Evolutionary conservation across 2,113 vertebrate genomes (phyloP).

Genomic region (Danionella cerebrum): DNA sequence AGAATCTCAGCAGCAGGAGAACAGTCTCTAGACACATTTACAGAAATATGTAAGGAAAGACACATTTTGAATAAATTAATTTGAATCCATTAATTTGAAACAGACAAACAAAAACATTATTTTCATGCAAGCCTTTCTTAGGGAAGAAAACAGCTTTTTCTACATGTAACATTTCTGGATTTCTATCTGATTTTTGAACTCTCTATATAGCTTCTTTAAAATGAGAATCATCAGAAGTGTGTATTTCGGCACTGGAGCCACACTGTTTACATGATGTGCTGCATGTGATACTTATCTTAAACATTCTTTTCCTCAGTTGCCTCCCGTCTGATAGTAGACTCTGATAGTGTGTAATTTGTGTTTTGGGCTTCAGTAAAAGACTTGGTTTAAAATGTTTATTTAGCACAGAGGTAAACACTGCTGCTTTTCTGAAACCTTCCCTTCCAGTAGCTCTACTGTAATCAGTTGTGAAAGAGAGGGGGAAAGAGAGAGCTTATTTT

Average conservation of each 20-base stretch:
- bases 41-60: no score
- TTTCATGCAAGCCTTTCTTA: no score
- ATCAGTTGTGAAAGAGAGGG: background rate
- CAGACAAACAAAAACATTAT: no score
- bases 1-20: no score
- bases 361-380: background rate
- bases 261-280: background rate
- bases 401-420: background rate
- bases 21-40: no score
- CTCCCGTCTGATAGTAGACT: background rate
- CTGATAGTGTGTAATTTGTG: background rate
- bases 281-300: background rate
- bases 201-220: background rate
- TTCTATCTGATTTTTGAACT: background rate
- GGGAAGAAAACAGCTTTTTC: no score
- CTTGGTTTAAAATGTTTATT: background rate
- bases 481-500: background rate
- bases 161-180: background rate
- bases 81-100: no score
- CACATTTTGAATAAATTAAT: no score
- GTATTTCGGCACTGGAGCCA: no score
- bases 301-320: background rate
- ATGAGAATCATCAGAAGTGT: no score
- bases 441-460: slow-evolving; percentile 1
- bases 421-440: background rate